Evolutionary conservation across 1,140 invertebrate genomes (phyloP), one percentile per base, ranked within the genome.

Genomic region (Pomphorhynchus laevis): DNA sequence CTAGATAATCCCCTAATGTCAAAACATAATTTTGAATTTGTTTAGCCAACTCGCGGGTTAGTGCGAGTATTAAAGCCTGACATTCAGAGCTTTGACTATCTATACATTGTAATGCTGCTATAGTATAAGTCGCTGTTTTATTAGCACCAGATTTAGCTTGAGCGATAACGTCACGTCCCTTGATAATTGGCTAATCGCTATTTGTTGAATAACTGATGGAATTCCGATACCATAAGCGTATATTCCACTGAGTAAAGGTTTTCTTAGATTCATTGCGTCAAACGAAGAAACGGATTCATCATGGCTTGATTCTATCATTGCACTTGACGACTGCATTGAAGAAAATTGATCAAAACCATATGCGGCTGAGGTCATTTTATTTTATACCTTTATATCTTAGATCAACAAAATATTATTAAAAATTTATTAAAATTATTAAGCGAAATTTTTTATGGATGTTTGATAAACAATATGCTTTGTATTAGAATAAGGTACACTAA

Each of bases 151-250:
- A 82, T 59, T 95, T 95, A 1, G 86, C 74, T 59, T 86, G 72
- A 16, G 91, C 61, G 44, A 93, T 67, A 40, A 89, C n/a, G 21
- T 43, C 41, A 12, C 11, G 23, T 29, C 25, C 25, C n/a, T n/a
- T n/a, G n/a, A n/a, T n/a, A n/a, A 93, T 29, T 86, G 89, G 55
- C 89, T 69, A 54, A 98, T 95, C 47, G 86, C 89, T 53, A 86
- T 67, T 55, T 95, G 84, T 57, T 98, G 89, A 59, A 98, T 98
- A 48, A 86, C 82, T 9, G 89, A 98, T 43, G 89, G 89, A 55
- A 91, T 91, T 59, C 98, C 89, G 63, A 98, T 98, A 69, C 89
- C 89, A 65, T 95, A 95, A 46, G 77, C 79, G 60, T 93, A 98
- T 49, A 98, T 93, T 59, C 89, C 89, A 58, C 86, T 65, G 14